phyloP scores from a whole-genome alignment of 35 echinoderm and acorn worm genomes.

The Chiridota heheva region DNA sequence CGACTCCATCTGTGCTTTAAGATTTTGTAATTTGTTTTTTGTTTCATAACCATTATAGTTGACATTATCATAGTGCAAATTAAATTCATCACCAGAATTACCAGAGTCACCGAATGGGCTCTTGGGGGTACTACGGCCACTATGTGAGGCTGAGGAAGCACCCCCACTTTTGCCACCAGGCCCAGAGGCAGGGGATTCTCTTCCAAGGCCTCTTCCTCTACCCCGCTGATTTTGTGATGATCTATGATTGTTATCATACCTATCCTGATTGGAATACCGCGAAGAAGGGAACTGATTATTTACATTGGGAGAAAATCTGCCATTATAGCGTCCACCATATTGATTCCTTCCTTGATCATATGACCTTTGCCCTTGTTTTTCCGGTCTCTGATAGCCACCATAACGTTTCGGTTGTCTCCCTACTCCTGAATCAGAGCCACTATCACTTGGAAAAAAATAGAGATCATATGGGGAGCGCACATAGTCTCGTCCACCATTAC shows the following conservation, averaged over 20 bases:
- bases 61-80: too few species aligned
- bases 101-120: too few species aligned
- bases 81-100: too few species aligned
- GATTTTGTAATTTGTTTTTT: too few species aligned
- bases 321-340: neutral
- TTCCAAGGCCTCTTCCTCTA: neutral
- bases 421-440: constrained; percentile 37
- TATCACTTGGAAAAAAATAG: constrained; percentile 23
- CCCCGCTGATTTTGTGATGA: constrained; percentile 1
- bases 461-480: constrained; percentile 8
- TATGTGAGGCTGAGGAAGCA: too few species aligned
- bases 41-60: too few species aligned
- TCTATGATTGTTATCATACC: constrained; percentile 13
- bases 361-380: too few species aligned
- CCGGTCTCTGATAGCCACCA: neutral
- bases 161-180: too few species aligned
- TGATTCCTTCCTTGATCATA: neutral
- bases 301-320: constrained; percentile 35
- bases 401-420: constrained; percentile 1
- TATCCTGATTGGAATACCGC: neutral
- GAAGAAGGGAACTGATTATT: too few species aligned
- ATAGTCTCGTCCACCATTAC: neutral
- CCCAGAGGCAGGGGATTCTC: too few species aligned
- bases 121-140: too few species aligned
- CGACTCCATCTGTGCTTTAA: too few species aligned